Base-by-base conservation (phyloP, 2,797 vertebrate species). In the Gymnothorax javanicus region DNA sequence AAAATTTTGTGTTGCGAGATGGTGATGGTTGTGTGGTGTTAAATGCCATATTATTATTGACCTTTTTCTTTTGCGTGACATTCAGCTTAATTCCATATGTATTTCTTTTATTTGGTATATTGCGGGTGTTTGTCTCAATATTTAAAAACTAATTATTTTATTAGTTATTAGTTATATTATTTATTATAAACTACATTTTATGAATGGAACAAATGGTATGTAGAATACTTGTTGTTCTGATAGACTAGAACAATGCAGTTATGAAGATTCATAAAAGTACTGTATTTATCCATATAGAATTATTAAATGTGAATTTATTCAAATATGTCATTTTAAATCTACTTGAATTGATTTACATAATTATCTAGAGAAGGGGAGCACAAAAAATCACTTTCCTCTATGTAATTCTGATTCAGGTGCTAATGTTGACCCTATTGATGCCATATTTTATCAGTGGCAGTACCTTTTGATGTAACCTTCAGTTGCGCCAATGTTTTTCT, bases 201-300 rank as follows among this genome's bases (percentile, higher is more conserved):
- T 43, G 2, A 43, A 43, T 43, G 33, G 33, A 43, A 43, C 33
- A 43, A 43, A 43, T 43, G 33, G 1, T 43, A 43, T 43, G 33
- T 43, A 43, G 33, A 43, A 43, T 79, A 52, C 52, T 52, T 54
- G 33, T 23, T 8, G 23, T 81, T 17, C 25, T 81, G 77, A 81
- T n/a, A n/a, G 4, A 56, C 20, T 56, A 81, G 50, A 20, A 52
- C 75, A 4, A 13, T 33, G 71, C 15, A 15, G 11, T 71, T 73
- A 52, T 52, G 13, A 81, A 23, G n/a, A 20, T 83, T 8, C 57
- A 25, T 5, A 11, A 59, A 57, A 58, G 8, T 56, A 20, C 50
- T 82, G 79, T 82, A 82, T 82, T 82, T 82, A 56, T 50, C 52
- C 54, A 33, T 59, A n/a, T 83, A 43, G 2, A 43, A 43, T 43